A percentile compares a stretch with the other conserved stretches of the same genome.
phyloP scores from a whole-genome alignment of 2,888 invertebrate species.

The Pseudoips prasinana region DNA sequence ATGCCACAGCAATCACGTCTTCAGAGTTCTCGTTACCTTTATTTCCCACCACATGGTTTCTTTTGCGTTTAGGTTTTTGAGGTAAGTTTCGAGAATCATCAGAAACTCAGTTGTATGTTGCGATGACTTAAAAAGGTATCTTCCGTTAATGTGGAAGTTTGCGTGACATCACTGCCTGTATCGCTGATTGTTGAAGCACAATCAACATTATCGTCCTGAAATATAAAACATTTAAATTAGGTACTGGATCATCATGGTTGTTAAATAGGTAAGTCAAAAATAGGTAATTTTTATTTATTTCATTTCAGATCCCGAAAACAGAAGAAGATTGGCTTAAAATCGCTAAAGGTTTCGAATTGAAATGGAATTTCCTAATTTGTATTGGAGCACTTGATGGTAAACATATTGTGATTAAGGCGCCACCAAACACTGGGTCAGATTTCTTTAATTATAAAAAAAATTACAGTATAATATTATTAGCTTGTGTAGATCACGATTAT shows the following conservation, averaged over 20 bases:
- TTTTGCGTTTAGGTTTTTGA: conserved; percentile 12
- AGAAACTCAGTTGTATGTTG: conserved; percentile 12
- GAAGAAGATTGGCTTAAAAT: too few species aligned
- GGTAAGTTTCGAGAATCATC: conserved; percentile 12
- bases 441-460: conserved; percentile 15
- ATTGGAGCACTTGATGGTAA: conserved; percentile 15
- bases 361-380: too few species aligned
- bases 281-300: too few species aligned
- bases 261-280: too few species aligned
- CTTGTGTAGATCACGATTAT: conserved; percentile 17
- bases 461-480: conserved; percentile 15
- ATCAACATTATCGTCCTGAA: too few species aligned
- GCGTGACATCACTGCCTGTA: conserved; percentile 11
- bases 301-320: too few species aligned
- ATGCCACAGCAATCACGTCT: conserved; percentile 10
- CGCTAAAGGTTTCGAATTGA: too few species aligned
- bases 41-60: conserved; percentile 13
- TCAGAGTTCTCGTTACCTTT: conserved; percentile 13
- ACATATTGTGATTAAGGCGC: conserved; percentile 15
- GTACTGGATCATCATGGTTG: too few species aligned
- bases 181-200: conserved; percentile 12
- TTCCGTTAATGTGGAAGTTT: conserved; percentile 9
- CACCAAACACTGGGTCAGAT: conserved; percentile 10
- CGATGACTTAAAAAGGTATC: conserved; percentile 10
- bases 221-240: too few species aligned